These are phyloP conservation scores for Trachelus iudaicus DNA, from an alignment of 2,888 invertebrate genomes.

Conservation along the genomic window DNA sequence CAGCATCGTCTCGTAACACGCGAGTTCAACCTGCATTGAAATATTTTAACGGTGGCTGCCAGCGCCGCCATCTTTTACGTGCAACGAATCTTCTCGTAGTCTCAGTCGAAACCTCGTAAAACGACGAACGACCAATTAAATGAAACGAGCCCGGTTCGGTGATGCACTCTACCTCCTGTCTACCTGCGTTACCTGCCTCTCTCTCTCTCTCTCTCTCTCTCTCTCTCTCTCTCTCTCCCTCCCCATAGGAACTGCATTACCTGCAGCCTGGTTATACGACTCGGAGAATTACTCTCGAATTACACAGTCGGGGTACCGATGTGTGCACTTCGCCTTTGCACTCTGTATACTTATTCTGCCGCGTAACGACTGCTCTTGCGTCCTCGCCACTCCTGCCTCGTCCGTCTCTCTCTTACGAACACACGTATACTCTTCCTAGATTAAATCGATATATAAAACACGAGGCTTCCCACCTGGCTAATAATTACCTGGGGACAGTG, in stretches of 20 bases:
- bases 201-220: conserved; percentile 5
- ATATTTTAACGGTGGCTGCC: neutral
- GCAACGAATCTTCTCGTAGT: conserved; percentile 34
- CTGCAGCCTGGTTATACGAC: conserved; percentile 52
- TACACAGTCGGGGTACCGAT: conserved; percentile 54
- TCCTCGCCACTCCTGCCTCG: neutral
- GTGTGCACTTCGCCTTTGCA: conserved; percentile 45
- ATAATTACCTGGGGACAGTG: neutral
- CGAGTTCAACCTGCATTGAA: neutral
- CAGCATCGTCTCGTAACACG: neutral
- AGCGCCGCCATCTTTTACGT: conserved; percentile 28
- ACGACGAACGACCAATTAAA: conserved; percentile 61
- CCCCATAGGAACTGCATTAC: conserved; percentile 41
- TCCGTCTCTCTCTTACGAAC: neutral
- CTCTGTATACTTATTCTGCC: conserved; percentile 44
- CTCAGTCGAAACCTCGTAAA: conserved; percentile 58
- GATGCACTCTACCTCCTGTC: conserved; percentile 47
- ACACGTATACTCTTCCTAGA: neutral
- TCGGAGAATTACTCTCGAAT: conserved; percentile 59
- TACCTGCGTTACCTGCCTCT: conserved; percentile 24
- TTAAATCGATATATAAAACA: neutral
- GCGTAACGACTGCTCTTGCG: conserved; percentile 43
- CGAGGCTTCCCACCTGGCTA: neutral
- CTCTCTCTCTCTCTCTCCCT: neutral
- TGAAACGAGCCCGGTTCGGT: conserved; percentile 51